Percentiles rank a stretch among this genome's conserved stretches.
Evolutionary conservation across 1,140 invertebrate genomes (phyloP).

Genomic region (Bacillus rossius): DNA sequence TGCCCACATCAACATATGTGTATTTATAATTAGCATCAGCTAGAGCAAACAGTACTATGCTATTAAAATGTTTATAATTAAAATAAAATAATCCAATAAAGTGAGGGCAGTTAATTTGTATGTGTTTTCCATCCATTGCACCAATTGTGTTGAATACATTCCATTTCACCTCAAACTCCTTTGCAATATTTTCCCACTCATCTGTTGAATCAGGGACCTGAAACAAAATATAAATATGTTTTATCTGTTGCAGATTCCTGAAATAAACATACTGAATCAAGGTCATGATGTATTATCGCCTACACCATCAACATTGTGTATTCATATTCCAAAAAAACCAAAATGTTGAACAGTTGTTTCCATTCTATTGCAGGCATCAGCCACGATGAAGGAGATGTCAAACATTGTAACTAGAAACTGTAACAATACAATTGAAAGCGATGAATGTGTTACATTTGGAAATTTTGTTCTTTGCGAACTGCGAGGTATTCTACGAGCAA

Average conservation of each 20-base stretch:
- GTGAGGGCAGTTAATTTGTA: conserved; percentile 26
- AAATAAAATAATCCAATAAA: conserved; percentile 27
- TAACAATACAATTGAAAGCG: background rate
- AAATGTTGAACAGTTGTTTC: background rate
- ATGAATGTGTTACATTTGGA: background rate
- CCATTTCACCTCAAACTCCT: conserved; percentile 14
- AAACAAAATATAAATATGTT: too few relatives aligned
- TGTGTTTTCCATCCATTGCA: conserved; percentile 27
- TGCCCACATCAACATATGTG: conserved; percentile 28
- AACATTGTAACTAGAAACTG: background rate
- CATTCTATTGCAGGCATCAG: background rate
- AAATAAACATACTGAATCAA: background rate
- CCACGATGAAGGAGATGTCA: background rate
- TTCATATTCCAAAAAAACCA: background rate
- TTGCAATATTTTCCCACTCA: conserved; percentile 8
- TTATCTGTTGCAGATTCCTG: too few relatives aligned
- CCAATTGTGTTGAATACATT: conserved; percentile 31
- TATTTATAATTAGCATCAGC: conserved; percentile 32
- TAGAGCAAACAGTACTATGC: conserved; percentile 30
- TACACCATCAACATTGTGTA: too few relatives aligned
- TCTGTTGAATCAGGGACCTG: background rate
- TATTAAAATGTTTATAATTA: conserved; percentile 35
- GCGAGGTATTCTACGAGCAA: background rate
- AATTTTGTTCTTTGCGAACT: background rate
- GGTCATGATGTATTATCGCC: background rate